Base-by-base conservation (phyloP, 1,140 invertebrate genomes). In the Lepeophtheirus salmonis region DNA sequence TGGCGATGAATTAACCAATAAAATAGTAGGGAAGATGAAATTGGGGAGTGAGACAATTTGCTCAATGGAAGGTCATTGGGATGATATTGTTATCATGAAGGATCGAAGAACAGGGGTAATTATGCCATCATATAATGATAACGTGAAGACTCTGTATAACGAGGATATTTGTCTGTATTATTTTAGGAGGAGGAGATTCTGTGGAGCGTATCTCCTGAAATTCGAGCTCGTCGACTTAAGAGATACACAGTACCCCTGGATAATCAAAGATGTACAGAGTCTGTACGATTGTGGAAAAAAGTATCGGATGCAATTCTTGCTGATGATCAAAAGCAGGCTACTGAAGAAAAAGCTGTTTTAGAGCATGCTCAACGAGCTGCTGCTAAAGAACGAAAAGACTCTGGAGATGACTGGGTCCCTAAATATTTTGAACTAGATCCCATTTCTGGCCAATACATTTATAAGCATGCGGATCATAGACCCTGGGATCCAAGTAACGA, bases 41-140 rank as follows among this genome's bases (percentile, higher is more conserved):
- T 73, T 89, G 20, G 86, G 87, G 3, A 86, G 87, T 67, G 89
- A 95, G 66, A 89, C 86, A 0, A 67, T 95, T 21, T 84, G 86
- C 4, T 81, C 77, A 1, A 73, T 95, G 21, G 83, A 84, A 12
- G 90, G 90, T 0, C 86, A 90, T 68, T 96, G 90, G 90, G 90
- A 96, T 73, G 81, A 83, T 55, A 78, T 80, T 67, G 86, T 92
- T 60, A 77, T 76, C 63, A 80, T 90, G 63, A 83, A 83, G 66
- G 87, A 92, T 67, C 80, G 83, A 67, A 73, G 78, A 66, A 83
- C 79, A 14, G 81, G 77, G 61, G 80, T 80, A 72, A 69, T 70
- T 61, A 25, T 58, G 55, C 26, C 30, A 10, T 10, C n/a, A 41
- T 6, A 41, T 41, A n/a, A 10, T 6, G n/a, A 41, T 41, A n/a